Percentiles rank a stretch among this genome's conserved stretches.
Conservation (phyloP, 2,113 vertebrate genomes). For the Trogon melanurus region DNA sequence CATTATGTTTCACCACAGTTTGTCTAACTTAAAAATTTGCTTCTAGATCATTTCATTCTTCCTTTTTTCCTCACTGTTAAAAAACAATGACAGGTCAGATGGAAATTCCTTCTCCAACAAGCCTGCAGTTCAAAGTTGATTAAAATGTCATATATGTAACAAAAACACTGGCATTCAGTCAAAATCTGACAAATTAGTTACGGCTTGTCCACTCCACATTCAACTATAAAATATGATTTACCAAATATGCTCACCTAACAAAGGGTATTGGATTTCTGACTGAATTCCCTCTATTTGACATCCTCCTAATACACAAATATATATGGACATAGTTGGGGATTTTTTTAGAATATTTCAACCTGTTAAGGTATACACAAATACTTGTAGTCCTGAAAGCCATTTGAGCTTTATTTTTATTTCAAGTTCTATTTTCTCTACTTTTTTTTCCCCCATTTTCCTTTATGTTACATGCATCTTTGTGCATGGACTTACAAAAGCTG, state of each 20-base stretch:
- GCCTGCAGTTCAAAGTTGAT: conserved; percentile 8
- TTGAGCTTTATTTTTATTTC: conserved; percentile 27
- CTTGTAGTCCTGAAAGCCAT: background rate
- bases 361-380: conserved; percentile 32
- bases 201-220: conserved; percentile 45
- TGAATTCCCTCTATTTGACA: background rate
- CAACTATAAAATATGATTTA: conserved; percentile 41
- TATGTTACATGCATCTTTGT: background rate
- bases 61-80: background rate
- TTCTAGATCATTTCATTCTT: background rate
- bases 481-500: background rate
- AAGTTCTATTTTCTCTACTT: background rate
- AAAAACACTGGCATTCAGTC: conserved; percentile 46
- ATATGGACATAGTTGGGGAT: background rate
- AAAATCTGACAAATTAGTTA: conserved; percentile 55
- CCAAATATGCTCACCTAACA: background rate
- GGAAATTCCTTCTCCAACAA: background rate
- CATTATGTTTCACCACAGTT: background rate
- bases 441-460: background rate
- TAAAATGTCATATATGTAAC: conserved; percentile 12
- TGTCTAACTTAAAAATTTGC: conserved; percentile 1
- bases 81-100: background rate
- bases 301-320: conserved; percentile 6
- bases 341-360: background rate
- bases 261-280: conserved; percentile 28